Evolutionary conservation across 2,888 invertebrate genomes (phyloP).

Genomic region (Anorthoa munda): DNA sequence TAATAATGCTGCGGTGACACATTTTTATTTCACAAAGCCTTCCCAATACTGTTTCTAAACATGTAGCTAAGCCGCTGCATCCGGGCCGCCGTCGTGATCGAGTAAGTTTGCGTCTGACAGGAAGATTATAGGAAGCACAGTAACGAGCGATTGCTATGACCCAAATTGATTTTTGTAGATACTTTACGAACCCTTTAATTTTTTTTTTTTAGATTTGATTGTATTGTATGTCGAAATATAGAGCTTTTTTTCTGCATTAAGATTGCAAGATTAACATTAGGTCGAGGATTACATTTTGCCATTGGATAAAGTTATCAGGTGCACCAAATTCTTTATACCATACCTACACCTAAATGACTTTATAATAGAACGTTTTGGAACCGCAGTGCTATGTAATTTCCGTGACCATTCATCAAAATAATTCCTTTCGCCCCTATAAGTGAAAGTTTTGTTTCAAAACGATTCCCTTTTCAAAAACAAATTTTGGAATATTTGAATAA

Average conservation of each 20-base stretch:
- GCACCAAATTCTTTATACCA: not conserved
- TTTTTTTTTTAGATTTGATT: slow-evolving; percentile 21
- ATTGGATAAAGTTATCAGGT: not conserved
- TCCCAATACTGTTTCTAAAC: slow-evolving; percentile 60
- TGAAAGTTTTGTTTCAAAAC: slow-evolving; percentile 40
- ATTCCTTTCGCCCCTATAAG: slow-evolving; percentile 12
- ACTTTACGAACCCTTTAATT: slow-evolving; percentile 17
- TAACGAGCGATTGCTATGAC: slow-evolving; percentile 79
- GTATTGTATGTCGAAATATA: not conserved
- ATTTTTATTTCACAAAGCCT: slow-evolving; percentile 50
- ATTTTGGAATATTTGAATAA: slow-evolving; percentile 42
- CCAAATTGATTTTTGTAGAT: slow-evolving; percentile 67
- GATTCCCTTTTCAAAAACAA: slow-evolving; percentile 42
- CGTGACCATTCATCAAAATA: slow-evolving; percentile 32
- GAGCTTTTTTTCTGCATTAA: not conserved
- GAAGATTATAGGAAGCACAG: slow-evolving; percentile 82
- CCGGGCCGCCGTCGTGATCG: slow-evolving; percentile 68
- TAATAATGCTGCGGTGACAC: slow-evolving; percentile 29
- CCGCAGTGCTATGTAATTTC: slow-evolving; percentile 23
- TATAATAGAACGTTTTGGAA: slow-evolving; percentile 1
- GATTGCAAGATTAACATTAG: not conserved
- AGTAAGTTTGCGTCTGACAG: slow-evolving; percentile 82
- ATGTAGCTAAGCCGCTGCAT: slow-evolving; percentile 70
- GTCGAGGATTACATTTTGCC: not conserved
- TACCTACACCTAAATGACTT: slow-evolving; percentile 13